Conservation (phyloP, 2,113 vertebrate species). For the Meriones unguiculatus region DNA sequence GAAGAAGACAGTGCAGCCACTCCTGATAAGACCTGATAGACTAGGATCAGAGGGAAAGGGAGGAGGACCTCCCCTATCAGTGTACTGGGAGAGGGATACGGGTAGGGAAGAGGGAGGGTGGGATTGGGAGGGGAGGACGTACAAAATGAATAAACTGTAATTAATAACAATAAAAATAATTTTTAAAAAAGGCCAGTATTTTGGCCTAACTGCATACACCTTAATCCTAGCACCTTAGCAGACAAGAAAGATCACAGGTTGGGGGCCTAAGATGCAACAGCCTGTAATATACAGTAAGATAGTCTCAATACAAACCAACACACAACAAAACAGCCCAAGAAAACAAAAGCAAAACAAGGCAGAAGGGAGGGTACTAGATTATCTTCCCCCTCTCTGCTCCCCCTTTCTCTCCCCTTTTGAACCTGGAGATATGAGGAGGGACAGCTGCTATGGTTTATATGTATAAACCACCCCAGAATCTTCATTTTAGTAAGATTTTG, state of each 20-base stretch:
- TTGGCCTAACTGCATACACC: background rate
- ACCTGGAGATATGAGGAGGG: background rate
- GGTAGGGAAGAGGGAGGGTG: too few relatives aligned
- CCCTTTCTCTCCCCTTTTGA: background rate
- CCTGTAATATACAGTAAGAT: background rate
- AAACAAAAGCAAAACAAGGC: background rate
- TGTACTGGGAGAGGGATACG: too few relatives aligned
- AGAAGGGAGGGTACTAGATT: background rate
- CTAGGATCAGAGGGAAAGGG: too few relatives aligned
- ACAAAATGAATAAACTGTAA: too few relatives aligned
- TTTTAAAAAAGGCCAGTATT: background rate
- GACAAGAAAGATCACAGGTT: background rate
- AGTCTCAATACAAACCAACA: background rate
- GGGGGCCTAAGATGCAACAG: background rate
- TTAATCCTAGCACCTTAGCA: background rate
- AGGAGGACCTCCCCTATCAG: too few relatives aligned
- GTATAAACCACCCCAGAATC: background rate
- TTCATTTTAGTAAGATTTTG: slow-evolving; percentile 45
- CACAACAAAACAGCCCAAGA: too few relatives aligned
- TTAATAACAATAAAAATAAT: background rate
- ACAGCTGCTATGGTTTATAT: background rate
- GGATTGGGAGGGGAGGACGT: too few relatives aligned
- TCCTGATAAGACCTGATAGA: too few relatives aligned
- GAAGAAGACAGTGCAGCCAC: too few relatives aligned
- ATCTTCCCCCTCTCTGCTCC: background rate